A percentile compares a stretch with the other conserved stretches of the same genome.
Conservation (phyloP, 1,140 invertebrate species). For the Planococcus citri region DNA sequence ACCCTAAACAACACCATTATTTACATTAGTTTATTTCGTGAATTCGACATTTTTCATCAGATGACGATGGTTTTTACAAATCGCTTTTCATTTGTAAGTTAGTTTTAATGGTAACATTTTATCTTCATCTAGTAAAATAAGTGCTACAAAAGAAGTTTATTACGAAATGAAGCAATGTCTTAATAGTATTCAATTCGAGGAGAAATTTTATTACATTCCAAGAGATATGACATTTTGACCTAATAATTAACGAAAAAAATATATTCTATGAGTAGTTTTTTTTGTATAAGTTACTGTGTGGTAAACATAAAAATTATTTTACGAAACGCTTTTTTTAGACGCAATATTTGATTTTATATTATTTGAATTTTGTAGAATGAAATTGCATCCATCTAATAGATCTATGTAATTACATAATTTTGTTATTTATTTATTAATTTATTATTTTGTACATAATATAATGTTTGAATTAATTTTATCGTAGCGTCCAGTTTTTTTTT, state of each 20-base stretch:
- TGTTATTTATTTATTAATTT: constrained; percentile 9
- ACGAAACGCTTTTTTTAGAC: neutral
- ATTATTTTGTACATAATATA: neutral
- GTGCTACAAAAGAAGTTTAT: neutral
- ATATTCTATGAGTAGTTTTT: neutral
- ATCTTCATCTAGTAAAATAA: neutral
- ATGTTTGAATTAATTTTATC: neutral
- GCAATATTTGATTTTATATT: neutral
- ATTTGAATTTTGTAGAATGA: neutral
- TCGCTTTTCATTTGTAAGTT: neutral
- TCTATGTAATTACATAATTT: constrained; percentile 2
- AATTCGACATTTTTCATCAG: neutral
- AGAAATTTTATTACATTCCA: neutral
- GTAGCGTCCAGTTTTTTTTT: neutral
- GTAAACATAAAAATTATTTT: neutral
- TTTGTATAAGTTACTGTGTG: neutral
- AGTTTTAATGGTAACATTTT: neutral
- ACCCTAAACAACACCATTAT: neutral
- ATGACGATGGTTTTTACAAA: neutral
- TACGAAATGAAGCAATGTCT: too few relatives aligned
- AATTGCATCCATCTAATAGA: neutral
- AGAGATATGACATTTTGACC: neutral
- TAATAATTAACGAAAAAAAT: neutral
- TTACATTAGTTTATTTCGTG: neutral
- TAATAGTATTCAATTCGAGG: too few relatives aligned